Base-by-base conservation (phyloP, 2,113 vertebrate species). In the Osmerus eperlanus region DNA sequence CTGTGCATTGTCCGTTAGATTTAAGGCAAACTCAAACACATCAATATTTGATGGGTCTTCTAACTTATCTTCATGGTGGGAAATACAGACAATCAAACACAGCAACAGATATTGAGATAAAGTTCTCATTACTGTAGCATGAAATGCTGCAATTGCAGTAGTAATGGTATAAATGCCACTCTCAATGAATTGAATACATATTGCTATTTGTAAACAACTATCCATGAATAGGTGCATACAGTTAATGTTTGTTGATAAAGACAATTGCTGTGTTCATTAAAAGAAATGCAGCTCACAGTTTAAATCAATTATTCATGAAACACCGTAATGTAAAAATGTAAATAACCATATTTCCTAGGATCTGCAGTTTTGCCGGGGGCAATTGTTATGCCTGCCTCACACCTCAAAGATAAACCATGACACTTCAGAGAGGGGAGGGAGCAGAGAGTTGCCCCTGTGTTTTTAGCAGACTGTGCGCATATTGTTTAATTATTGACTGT, bases 401-500 rank as follows among this genome's bases (percentile, higher is more conserved):
- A 28, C 21, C 18, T 13, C 23, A 36, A 70, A 72, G 25, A 74
- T 58, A 64, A 73, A 75, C 25, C 65, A 52, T 69, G 58, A 73
- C 71, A 70, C 73, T 36, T 61, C 54, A 3, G 70, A 65, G 25
- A 73, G 71, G 60, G 53, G 47, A 54, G 47, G 47, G 58, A 28
- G 54, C 68, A 41, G 19, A 70, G 16, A 66, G 68, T 65, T 56
- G 52, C 55, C 61, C 61, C 68, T 70, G 47, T 72, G 68, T 73
- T 77, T 76, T 76, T 56, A 67, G 76, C 66, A 79, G 73, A 76
- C 76, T 81, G 71, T 65, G 78, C 81, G 69, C 74, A 81, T 83
- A 84, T 86, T 88, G 84, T 91, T 89, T 88, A 91, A 88, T 91
- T 91, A 90, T 89, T 90, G 90, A 84, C 89, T 83, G 77, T 86